These are phyloP conservation scores for Ageneiosus marmoratus DNA, from an alignment of 2,113 vertebrate genomes.

Conservation along the genomic window DNA sequence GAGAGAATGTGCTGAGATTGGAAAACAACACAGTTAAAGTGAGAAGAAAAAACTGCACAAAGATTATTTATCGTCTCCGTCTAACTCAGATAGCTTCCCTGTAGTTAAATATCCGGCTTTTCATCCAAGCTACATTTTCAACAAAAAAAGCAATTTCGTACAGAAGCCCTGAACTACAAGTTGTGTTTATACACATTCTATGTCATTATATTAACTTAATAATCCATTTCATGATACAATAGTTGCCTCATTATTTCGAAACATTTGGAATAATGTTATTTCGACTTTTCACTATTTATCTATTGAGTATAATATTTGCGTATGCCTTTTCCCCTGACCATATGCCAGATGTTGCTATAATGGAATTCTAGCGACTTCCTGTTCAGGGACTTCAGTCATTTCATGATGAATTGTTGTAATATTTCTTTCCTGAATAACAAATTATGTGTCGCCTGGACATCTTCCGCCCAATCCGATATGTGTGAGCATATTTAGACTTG, in stretches of 20 bases:
- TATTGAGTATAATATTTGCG: too few relatives aligned
- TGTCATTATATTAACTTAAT: too few relatives aligned
- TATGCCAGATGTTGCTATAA: background rate
- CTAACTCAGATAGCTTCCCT: background rate
- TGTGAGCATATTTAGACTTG: slow-evolving; percentile 8
- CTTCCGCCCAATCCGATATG: slow-evolving; percentile 8
- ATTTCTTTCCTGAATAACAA: slow-evolving; percentile 18
- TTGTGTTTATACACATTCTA: background rate
- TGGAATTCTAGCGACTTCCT: background rate
- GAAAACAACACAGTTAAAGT: background rate
- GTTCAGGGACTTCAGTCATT: background rate
- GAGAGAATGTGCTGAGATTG: background rate
- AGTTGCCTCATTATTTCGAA: background rate
- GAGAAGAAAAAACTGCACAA: slow-evolving; percentile 5
- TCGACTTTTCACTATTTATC: background rate
- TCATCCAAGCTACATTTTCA: background rate
- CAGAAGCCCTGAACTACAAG: background rate
- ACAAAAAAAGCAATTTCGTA: background rate
- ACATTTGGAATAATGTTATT: background rate
- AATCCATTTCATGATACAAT: too few relatives aligned
- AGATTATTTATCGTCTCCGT: slow-evolving; percentile 3
- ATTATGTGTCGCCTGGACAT: background rate
- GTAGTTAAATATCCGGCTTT: background rate
- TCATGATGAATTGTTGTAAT: background rate
- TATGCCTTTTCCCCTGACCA: background rate